These are phyloP conservation scores for Chionomys nivalis DNA, from an alignment of 2,113 vertebrate genomes.

Conservation along the genomic window DNA sequence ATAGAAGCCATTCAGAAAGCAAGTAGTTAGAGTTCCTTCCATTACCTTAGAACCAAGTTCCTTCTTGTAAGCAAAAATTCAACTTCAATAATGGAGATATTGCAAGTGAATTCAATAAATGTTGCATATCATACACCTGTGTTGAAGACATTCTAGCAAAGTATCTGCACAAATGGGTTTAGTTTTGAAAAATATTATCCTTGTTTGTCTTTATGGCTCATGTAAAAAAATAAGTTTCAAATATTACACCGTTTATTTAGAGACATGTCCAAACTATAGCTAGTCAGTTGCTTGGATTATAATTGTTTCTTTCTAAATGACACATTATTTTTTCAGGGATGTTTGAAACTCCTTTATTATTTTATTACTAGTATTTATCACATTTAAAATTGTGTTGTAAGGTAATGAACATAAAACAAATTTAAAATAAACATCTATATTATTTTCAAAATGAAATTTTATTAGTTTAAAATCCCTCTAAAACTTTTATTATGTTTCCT, in stretches of 20 bases:
- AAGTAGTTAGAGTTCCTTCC: neutral
- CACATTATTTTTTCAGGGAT: neutral
- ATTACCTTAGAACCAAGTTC: neutral
- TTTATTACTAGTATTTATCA: constrained; percentile 57
- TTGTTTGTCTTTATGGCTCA: neutral
- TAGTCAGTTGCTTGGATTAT: constrained; percentile 17
- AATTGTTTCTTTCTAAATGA: constrained; percentile 42
- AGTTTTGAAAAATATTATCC: neutral
- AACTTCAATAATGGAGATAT: neutral
- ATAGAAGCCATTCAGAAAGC: neutral
- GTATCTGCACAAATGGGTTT: neutral
- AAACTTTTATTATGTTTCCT: neutral
- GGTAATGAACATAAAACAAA: constrained; percentile 60
- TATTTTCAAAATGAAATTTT: constrained; percentile 51
- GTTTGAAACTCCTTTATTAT: constrained; percentile 61
- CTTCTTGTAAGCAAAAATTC: neutral
- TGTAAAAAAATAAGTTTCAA: constrained; percentile 28
- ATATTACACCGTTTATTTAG: constrained; percentile 22
- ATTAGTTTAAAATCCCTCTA: neutral
- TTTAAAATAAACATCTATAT: constrained; percentile 70
- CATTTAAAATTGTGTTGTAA: constrained; percentile 44
- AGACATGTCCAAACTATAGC: neutral
- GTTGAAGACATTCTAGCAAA: neutral
- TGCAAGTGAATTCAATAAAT: neutral
- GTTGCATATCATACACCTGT: neutral